Evolutionary conservation across 2,113 vertebrate species (phyloP), one percentile per base, ranked within the genome.

Genomic region (Hylia prasina): DNA sequence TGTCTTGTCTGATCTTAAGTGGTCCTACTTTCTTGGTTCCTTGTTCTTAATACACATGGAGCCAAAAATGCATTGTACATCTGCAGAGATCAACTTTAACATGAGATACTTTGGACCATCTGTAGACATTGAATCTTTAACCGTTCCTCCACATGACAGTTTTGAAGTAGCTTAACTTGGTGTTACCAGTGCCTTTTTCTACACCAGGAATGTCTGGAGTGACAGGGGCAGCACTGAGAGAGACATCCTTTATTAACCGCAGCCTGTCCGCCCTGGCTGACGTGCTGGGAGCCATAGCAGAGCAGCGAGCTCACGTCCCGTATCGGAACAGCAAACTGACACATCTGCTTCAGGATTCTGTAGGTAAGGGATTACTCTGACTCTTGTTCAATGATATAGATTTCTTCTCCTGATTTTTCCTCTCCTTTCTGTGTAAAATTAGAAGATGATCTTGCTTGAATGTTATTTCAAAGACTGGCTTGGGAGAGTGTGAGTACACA

Each of bases 321-420:
- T 98, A 98, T 73, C 95, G 98, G n/a, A 99, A 99, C 98, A 99
- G 99, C 98, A 98, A 97, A 95, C 98, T 99, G 31, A 99, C 99
- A 1, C 98, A 98, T 81, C 95, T 99, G 42, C 98, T 99, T 9
- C 98, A 99, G 97, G 98, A 98, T 28, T 97, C 98, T 0, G 89
- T 99, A 7, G 98, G 98, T 99, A 65, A 97, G 86, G 47, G 33
- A 8, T 40, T 44, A 8, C 33, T 54, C 82, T 82, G 13, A 10
- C 57, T 63, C 58, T 11, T 48, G 9, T 39, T 69, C 66, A 72
- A 47, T 33, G 70, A 12, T 7, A 18, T 1, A 47, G 44, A 56
- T 70, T 66, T 56, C 10, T 61, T 68, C 50, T 58, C 33, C 51
- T 82, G 87, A 2, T 39, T 65, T 54, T 21, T 35, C 9, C 15